Conservation (phyloP, 1,140 invertebrate genomes). For the Rhyacophila brunnea region DNA sequence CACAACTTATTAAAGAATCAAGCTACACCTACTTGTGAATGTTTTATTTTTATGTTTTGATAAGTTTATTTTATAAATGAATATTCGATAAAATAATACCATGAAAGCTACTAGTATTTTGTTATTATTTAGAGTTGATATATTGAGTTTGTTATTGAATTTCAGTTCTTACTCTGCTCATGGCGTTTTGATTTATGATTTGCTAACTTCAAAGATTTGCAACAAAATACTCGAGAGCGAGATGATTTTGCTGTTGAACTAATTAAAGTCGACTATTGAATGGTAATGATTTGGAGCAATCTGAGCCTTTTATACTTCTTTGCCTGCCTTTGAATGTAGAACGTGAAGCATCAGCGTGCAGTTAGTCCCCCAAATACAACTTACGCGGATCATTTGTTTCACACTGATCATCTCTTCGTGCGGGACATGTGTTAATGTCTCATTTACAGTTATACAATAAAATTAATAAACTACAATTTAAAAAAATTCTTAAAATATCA, state of each 20-base stretch:
- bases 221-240: constrained; percentile 10
- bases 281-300: constrained; percentile 38
- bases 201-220: not conserved
- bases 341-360: constrained; percentile 19
- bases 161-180: constrained; percentile 25
- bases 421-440: constrained; percentile 24
- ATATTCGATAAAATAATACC: constrained; percentile 4
- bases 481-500: too few relatives aligned
- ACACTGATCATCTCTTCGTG: constrained; percentile 23
- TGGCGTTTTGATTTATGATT: constrained; percentile 11
- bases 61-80: too few relatives aligned
- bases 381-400: constrained; percentile 18
- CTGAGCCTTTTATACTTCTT: constrained; percentile 30
- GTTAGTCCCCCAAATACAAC: constrained; percentile 29
- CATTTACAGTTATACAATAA: too few relatives aligned
- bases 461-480: too few relatives aligned
- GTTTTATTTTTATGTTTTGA: too few relatives aligned
- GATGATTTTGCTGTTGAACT: constrained; percentile 28
- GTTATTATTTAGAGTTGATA: not conserved
- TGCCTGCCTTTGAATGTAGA: constrained; percentile 30
- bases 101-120: not conserved
- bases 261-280: constrained; percentile 34
- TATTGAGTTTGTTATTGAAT: not conserved
- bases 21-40: too few relatives aligned
- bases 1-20: too few relatives aligned